Evolutionary conservation across 2,113 vertebrate species (phyloP).

Genomic region (Naja naja): DNA sequence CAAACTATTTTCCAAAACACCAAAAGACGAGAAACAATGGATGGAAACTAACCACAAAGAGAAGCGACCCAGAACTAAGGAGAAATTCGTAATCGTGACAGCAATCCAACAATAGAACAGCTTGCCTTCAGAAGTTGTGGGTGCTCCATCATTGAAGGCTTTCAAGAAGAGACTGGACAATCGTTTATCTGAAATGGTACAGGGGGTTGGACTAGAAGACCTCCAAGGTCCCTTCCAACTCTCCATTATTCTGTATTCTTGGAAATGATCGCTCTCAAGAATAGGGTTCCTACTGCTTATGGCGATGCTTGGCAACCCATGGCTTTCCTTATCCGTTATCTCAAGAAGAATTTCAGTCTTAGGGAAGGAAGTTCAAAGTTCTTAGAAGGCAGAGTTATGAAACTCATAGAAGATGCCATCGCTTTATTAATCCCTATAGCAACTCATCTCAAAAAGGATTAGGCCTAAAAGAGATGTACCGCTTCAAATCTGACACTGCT

Average conservation of each 20-base stretch:
- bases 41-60: too few species aligned
- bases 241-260: not conserved
- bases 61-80: too few species aligned
- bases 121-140: too few species aligned
- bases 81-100: too few species aligned
- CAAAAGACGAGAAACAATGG: too few species aligned
- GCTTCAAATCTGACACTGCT: not conserved
- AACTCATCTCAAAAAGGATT: not conserved
- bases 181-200: too few species aligned
- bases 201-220: not conserved
- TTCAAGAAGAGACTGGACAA: too few species aligned
- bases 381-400: not conserved
- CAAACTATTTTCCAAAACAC: too few species aligned
- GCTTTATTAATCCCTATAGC: not conserved
- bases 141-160: too few species aligned
- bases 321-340: not conserved
- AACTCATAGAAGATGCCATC: not conserved
- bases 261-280: not conserved
- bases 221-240: not conserved
- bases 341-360: not conserved
- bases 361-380: not conserved
- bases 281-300: not conserved
- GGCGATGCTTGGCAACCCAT: not conserved
- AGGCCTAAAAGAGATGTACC: not conserved
- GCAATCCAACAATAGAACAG: too few species aligned